These are phyloP conservation scores for Tachystola acroxantha DNA, from an alignment of 2,888 invertebrate genomes.

Conservation along the genomic window DNA sequence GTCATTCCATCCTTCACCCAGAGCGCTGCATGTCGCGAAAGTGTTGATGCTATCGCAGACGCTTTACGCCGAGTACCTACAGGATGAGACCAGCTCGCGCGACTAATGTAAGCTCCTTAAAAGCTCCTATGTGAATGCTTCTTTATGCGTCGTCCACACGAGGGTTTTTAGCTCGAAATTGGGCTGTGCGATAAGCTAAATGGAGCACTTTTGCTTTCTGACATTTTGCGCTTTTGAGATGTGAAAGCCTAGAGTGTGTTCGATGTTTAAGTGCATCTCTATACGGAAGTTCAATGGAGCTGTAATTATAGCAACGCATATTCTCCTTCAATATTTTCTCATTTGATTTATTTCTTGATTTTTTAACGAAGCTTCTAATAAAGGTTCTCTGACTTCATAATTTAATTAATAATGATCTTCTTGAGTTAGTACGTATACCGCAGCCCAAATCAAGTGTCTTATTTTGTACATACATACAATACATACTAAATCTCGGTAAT, in stretches of 20 bases:
- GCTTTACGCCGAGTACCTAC: slow-evolving; percentile 29
- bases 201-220: background rate
- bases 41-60: slow-evolving; percentile 54
- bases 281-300: background rate
- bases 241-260: background rate
- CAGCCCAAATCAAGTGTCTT: too few relatives aligned
- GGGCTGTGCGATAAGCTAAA: slow-evolving; percentile 6
- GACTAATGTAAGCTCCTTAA: slow-evolving; percentile 55
- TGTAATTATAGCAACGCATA: too few relatives aligned
- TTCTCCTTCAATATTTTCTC: too few relatives aligned
- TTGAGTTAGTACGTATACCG: too few relatives aligned
- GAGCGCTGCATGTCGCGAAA: slow-evolving; percentile 44
- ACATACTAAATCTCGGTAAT: too few relatives aligned
- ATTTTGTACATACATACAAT: too few relatives aligned
- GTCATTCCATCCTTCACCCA: slow-evolving; percentile 27
- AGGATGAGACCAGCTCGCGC: slow-evolving; percentile 40
- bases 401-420: too few relatives aligned
- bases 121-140: slow-evolving; percentile 35
- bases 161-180: slow-evolving; percentile 6
- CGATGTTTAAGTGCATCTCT: background rate
- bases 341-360: too few relatives aligned
- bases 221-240: background rate
- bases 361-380: too few relatives aligned
- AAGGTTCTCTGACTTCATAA: too few relatives aligned
- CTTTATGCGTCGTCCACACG: slow-evolving; percentile 25